A percentile compares a stretch with the other conserved stretches of the same genome.
Conservation (phyloP, 2,797 vertebrate species). For the Pelodytes ibericus region DNA sequence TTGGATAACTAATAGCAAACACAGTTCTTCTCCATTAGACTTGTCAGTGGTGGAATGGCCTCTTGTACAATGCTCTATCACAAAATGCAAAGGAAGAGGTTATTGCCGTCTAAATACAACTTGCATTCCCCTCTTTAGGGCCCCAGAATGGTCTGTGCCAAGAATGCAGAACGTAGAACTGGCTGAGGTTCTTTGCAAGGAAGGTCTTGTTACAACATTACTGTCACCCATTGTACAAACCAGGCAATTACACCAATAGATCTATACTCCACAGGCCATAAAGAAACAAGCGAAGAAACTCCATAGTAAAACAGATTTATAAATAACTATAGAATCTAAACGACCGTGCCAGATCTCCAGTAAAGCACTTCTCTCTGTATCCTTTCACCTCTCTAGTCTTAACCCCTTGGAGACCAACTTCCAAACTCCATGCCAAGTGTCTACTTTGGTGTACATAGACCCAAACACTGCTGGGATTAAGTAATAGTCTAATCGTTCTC, state of each 20-base stretch:
- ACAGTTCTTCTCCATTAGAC: conserved; percentile 21
- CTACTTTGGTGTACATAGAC: too few species aligned
- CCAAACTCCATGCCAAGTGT: too few species aligned
- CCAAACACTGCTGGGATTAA: too few species aligned
- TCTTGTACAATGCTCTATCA: conserved; percentile 41
- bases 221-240: conserved; percentile 59
- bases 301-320: neutral
- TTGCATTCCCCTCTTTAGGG: conserved; percentile 58
- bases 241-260: conserved; percentile 10
- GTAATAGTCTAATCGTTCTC: too few species aligned
- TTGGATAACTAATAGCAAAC: conserved; percentile 34
- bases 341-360: neutral
- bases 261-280: neutral
- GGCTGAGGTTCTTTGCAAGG: conserved; percentile 48
- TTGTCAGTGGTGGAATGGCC: conserved; percentile 54
- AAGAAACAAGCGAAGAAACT: neutral
- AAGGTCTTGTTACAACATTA: conserved; percentile 56
- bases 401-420: neutral
- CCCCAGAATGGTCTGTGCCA: conserved; percentile 61
- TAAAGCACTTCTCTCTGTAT: neutral
- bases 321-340: neutral
- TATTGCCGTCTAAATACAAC: conserved; percentile 18
- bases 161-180: conserved; percentile 47
- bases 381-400: neutral
- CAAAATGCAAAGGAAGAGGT: conserved; percentile 13